Conservation (phyloP, 2,113 vertebrate species). For the Perca flavescens region DNA sequence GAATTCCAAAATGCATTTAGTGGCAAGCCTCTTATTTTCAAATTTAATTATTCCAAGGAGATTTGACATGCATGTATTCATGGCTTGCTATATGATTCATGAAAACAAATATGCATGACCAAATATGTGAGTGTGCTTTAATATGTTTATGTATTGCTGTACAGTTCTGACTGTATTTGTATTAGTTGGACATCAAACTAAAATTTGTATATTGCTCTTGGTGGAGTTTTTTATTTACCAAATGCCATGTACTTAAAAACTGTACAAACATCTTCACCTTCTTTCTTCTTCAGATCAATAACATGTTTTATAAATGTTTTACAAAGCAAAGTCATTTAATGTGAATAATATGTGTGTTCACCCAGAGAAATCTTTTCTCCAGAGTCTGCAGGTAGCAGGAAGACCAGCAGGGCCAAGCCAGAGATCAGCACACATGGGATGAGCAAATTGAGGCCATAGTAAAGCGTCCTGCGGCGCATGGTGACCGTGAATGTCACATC, state of each 20-base stretch:
- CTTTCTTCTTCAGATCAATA: not conserved
- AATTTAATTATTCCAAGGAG: slow-evolving; percentile 26
- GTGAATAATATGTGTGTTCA: slow-evolving; percentile 56
- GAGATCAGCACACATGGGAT: slow-evolving; percentile 92
- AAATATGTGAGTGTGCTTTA: not conserved
- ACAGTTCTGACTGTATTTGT: not conserved
- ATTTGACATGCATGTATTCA: slow-evolving; percentile 40
- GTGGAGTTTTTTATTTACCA: not conserved
- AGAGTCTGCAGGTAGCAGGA: slow-evolving; percentile 88
- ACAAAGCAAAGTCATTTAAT: not conserved
- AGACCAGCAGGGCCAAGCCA: slow-evolving; percentile 89
- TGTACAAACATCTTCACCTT: not conserved
- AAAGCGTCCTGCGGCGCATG: slow-evolving; percentile 89
- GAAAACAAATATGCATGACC: slow-evolving; percentile 7
- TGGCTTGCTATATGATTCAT: slow-evolving; percentile 17
- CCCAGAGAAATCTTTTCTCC: slow-evolving; percentile 86
- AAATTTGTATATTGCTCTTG: not conserved
- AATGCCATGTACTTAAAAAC: not conserved
- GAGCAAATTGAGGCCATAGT: slow-evolving; percentile 90
- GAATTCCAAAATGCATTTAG: not conserved
- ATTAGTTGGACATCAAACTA: not conserved
- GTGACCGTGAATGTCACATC: slow-evolving; percentile 91
- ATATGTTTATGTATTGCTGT: not conserved
- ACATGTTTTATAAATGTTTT: not conserved
- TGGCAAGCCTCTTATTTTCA: slow-evolving; percentile 22